These are phyloP conservation scores for Mythimna ferrago DNA, from an alignment of 2,888 invertebrate genomes.

Conservation along the genomic window DNA sequence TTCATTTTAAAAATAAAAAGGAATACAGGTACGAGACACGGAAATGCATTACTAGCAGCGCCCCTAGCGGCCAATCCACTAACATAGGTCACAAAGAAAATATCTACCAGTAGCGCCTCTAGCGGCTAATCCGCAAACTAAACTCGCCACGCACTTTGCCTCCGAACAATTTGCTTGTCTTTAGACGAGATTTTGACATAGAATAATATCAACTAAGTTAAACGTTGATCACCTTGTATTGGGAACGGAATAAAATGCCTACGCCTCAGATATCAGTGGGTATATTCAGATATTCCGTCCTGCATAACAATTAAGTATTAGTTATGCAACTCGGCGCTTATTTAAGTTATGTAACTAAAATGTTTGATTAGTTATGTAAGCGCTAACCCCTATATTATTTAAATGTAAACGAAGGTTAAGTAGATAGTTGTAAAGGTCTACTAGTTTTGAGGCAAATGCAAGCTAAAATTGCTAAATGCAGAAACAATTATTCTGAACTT, in stretches of 20 bases:
- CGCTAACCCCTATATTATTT: constrained; percentile 33
- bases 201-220: constrained; percentile 55
- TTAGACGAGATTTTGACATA: constrained; percentile 35
- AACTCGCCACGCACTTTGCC: constrained; percentile 21
- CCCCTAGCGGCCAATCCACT: too few species aligned
- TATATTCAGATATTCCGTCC: constrained; percentile 39
- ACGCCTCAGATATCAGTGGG: constrained; percentile 25
- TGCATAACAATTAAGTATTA: constrained; percentile 41
- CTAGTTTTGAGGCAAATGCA: not conserved
- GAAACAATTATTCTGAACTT: too few species aligned
- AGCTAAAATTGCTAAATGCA: not conserved
- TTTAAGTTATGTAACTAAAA: constrained; percentile 39
- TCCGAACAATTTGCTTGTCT: constrained; percentile 7
- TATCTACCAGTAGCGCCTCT: constrained; percentile 29
- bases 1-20: too few species aligned
- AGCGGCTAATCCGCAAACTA: constrained; percentile 20
- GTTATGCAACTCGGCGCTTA: constrained; percentile 38
- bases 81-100: not conserved
- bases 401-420: constrained; percentile 30
- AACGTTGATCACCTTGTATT: constrained; percentile 67
- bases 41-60: too few species aligned
- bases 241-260: constrained; percentile 64
- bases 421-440: not conserved
- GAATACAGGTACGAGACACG: too few species aligned
- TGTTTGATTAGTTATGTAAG: constrained; percentile 47